These are phyloP conservation scores for Nomada ferruginata DNA, from an alignment of 2,888 invertebrate species.

Conservation along the genomic window DNA sequence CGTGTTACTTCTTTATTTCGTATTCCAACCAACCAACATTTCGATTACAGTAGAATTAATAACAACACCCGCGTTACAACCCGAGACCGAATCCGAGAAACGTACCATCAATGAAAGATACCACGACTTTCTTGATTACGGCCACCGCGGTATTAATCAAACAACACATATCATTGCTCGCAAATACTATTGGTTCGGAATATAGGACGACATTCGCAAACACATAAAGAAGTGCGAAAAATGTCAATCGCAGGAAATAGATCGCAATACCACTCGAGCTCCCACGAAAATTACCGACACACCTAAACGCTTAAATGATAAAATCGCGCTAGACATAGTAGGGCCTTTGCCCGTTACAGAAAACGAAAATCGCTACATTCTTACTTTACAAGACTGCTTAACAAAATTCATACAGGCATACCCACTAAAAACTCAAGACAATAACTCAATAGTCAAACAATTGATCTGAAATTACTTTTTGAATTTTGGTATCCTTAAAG, in stretches of 20 bases:
- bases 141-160: slow-evolving; percentile 10
- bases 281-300: slow-evolving; percentile 12
- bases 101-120: background rate
- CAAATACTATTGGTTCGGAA: slow-evolving; percentile 5
- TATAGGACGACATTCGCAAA: background rate
- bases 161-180: background rate
- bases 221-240: background rate
- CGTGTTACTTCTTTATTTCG: too few relatives aligned
- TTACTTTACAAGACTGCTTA: slow-evolving; percentile 3
- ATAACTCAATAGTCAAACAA: background rate
- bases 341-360: slow-evolving; percentile 4
- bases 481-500: background rate
- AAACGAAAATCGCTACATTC: background rate
- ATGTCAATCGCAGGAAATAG: slow-evolving; percentile 8
- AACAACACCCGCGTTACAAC: background rate
- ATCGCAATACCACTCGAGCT: background rate
- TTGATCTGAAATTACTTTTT: background rate
- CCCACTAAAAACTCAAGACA: background rate
- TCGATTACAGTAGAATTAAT: background rate
- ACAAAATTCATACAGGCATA: slow-evolving; percentile 3
- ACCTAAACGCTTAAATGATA: background rate
- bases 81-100: background rate
- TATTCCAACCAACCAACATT: too few relatives aligned
- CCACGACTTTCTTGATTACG: background rate
- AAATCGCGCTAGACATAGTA: slow-evolving; percentile 19